Evolutionary conservation across 37 sponge, comb jelly and placozoan genomes (phyloP).

Genomic region (Ephydatia muelleri): DNA sequence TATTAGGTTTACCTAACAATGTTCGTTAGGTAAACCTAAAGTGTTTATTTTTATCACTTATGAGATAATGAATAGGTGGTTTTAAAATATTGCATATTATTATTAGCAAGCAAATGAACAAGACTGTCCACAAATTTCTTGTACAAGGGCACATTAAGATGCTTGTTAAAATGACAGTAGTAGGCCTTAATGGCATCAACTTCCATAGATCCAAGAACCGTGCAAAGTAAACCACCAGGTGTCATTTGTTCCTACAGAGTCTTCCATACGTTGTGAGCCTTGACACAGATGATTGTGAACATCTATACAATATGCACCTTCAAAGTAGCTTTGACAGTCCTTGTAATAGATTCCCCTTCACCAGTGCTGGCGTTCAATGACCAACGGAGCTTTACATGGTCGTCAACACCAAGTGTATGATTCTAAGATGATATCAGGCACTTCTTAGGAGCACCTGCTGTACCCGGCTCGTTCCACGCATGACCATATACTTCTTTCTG

Average conservation of each 20-base stretch:
- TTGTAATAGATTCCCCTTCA: neutral
- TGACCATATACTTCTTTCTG: neutral
- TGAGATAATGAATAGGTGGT: too few relatives aligned
- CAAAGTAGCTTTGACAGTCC: neutral
- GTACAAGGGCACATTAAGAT: neutral
- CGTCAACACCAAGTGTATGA: neutral
- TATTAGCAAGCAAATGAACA: neutral
- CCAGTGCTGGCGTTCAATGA: neutral
- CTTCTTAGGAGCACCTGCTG: neutral
- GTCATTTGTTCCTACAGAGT: slow-evolving; percentile 1
- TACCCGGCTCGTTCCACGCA: neutral
- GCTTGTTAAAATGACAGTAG: neutral
- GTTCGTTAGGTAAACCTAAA: too few relatives aligned
- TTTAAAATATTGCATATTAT: too few relatives aligned
- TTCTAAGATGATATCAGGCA: neutral
- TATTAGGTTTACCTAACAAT: too few relatives aligned
- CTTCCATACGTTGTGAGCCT: neutral
- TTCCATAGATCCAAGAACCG: neutral
- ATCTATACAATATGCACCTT: too few relatives aligned
- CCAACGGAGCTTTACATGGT: neutral
- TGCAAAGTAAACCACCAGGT: neutral
- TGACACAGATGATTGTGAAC: neutral
- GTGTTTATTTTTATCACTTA: too few relatives aligned
- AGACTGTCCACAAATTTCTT: neutral
- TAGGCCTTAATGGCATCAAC: neutral